These are phyloP conservation scores for Drosophila lacicola DNA, from an alignment of 2,888 invertebrate species.

Conservation along the genomic window DNA sequence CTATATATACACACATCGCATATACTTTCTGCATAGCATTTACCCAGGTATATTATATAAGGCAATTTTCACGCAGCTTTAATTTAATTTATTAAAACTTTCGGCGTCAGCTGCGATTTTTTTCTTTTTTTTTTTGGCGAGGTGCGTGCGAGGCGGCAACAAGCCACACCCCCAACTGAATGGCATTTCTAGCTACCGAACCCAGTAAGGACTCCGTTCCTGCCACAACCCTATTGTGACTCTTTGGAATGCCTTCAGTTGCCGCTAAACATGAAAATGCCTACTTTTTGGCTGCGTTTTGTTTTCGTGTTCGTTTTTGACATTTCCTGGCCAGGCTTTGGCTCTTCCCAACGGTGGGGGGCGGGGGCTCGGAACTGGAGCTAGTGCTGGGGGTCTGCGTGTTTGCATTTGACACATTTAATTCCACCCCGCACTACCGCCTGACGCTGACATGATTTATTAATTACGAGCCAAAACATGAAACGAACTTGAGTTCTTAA, in stretches of 20 bases:
- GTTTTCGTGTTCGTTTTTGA: constrained; percentile 79
- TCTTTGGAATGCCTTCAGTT: constrained; percentile 62
- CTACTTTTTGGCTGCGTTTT: constrained; percentile 64
- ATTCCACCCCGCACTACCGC: constrained; percentile 54
- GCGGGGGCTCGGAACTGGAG: constrained; percentile 16
- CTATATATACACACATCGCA: not conserved
- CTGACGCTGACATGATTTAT: constrained; percentile 83
- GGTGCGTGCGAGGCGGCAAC: constrained; percentile 63
- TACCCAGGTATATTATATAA: constrained; percentile 41
- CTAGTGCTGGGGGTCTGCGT: constrained; percentile 49
- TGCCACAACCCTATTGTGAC: constrained; percentile 7
- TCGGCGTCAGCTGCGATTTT: constrained; percentile 59
- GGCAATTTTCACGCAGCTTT: constrained; percentile 76
- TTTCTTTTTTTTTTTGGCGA: constrained; percentile 46
- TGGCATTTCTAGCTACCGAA: constrained; percentile 21
- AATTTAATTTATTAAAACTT: constrained; percentile 77
- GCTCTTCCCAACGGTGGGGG: constrained; percentile 18
- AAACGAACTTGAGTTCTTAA: constrained; percentile 81
- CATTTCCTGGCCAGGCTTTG: constrained; percentile 70
- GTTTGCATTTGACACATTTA: constrained; percentile 81
- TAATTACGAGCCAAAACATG: constrained; percentile 77
- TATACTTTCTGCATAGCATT: constrained; percentile 51
- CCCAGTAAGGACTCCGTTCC: constrained; percentile 11
- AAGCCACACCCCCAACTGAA: constrained; percentile 62
- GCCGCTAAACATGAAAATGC: constrained; percentile 68